Conservation (phyloP, 92 coral and sea anemone species). For the Muricea muricata region DNA sequence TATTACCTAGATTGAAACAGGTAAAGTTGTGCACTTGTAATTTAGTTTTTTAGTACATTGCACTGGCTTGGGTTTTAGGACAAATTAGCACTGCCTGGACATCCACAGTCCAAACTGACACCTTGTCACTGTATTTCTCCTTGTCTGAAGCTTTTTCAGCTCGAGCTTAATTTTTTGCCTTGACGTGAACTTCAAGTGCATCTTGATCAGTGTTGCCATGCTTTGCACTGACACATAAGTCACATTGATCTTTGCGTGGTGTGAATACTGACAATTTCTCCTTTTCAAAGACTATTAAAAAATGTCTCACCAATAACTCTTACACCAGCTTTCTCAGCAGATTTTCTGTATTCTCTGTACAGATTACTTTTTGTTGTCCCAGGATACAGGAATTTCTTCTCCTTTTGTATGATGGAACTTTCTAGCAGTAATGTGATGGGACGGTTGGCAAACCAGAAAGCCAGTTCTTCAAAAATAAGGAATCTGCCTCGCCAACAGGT, state of each 20-base stretch:
- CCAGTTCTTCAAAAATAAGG: not conserved
- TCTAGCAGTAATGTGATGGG: conserved; percentile 27
- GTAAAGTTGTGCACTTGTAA: not conserved
- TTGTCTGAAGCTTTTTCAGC: conserved; percentile 23
- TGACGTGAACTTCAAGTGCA: not conserved
- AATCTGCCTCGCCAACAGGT: not conserved
- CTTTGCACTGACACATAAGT: conserved; percentile 17
- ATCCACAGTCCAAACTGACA: conserved; percentile 16
- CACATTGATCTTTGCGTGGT: conserved; percentile 43
- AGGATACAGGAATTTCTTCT: conserved; percentile 21
- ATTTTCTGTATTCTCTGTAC: not conserved
- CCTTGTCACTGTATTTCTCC: not conserved
- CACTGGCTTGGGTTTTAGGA: conserved; percentile 12
- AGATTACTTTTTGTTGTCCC: not conserved
- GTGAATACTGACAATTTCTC: conserved; percentile 11
- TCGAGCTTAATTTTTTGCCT: conserved; percentile 13
- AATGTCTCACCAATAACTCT: not conserved
- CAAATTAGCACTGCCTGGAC: conserved; percentile 28
- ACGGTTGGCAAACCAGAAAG: not conserved
- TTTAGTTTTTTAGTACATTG: conserved; percentile 22
- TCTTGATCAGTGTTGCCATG: conserved; percentile 5
- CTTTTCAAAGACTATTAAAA: not conserved
- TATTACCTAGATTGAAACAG: not conserved
- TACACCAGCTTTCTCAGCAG: conserved; percentile 2
- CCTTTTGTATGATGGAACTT: not conserved